Conservation (phyloP, 1,140 invertebrate species). For the Polyergus mexicanus region DNA sequence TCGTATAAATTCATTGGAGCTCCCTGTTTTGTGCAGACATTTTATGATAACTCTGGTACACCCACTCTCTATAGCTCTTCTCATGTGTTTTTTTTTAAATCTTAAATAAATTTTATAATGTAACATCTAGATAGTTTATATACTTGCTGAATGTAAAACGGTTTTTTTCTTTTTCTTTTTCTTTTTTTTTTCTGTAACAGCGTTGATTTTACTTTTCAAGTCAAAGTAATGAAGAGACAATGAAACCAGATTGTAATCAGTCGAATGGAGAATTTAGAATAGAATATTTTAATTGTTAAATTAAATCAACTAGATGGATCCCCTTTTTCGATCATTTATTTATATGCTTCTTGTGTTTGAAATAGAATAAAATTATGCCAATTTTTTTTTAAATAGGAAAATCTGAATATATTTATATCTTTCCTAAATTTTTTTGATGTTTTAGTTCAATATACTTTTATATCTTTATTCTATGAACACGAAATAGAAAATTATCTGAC, state of each 20-base stretch:
- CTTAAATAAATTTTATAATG: not conserved
- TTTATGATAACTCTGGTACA: conserved; percentile 38
- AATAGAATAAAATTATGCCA: not conserved
- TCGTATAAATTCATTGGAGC: conserved; percentile 36
- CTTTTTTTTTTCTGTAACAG: not conserved
- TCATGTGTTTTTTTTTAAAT: not conserved
- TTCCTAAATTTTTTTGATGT: not conserved
- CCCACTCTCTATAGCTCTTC: conserved; percentile 1
- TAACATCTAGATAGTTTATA: not conserved
- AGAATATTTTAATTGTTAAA: not conserved
- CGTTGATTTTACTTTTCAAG: not conserved
- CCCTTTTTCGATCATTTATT: not conserved
- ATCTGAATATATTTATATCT: not conserved
- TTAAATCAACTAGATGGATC: too few species aligned
- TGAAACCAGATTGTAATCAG: not conserved
- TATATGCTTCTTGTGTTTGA: not conserved
- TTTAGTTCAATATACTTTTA: not conserved
- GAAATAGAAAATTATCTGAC: not conserved
- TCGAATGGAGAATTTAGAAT: not conserved
- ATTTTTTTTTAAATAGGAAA: not conserved
- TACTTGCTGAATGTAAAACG: not conserved
- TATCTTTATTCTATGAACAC: not conserved
- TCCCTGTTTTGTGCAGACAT: conserved; percentile 48
- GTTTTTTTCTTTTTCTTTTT: not conserved
- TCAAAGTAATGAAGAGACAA: not conserved